These are phyloP conservation scores for Sminthopsis crassicaudata DNA, from an alignment of 2,113 vertebrate species.

Conservation along the genomic window DNA sequence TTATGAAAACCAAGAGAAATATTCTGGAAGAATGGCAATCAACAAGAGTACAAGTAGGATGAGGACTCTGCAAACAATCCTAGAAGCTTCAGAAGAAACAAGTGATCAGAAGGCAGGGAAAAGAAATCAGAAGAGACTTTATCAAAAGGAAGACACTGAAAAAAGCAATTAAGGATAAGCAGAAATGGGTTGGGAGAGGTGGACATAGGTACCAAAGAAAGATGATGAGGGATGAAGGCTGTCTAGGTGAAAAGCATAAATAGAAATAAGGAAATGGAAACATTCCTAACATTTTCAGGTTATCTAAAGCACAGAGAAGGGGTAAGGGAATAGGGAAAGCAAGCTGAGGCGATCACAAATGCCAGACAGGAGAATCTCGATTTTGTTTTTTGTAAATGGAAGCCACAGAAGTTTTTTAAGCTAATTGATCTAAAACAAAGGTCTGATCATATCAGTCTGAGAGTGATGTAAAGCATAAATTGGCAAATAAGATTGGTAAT, in stretches of 20 bases:
- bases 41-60: no score
- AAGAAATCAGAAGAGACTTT: background rate
- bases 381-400: background rate
- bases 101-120: background rate
- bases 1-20: background rate
- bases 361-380: background rate
- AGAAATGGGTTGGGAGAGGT: no score
- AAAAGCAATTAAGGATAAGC: background rate
- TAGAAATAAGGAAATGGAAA: background rate
- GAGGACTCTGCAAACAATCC: no score
- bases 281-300: background rate
- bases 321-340: background rate
- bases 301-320: background rate
- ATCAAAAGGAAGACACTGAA: background rate
- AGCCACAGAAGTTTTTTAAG: background rate
- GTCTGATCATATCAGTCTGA: background rate
- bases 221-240: background rate
- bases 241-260: background rate
- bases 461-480: background rate
- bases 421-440: background rate
- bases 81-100: background rate
- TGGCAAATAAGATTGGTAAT: background rate
- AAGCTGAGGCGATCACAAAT: background rate
- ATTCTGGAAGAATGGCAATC: background rate
- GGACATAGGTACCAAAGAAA: no score